These are phyloP conservation scores for Chydorus sphaericus DNA, from an alignment of 2,888 invertebrate species.

Conservation along the genomic window DNA sequence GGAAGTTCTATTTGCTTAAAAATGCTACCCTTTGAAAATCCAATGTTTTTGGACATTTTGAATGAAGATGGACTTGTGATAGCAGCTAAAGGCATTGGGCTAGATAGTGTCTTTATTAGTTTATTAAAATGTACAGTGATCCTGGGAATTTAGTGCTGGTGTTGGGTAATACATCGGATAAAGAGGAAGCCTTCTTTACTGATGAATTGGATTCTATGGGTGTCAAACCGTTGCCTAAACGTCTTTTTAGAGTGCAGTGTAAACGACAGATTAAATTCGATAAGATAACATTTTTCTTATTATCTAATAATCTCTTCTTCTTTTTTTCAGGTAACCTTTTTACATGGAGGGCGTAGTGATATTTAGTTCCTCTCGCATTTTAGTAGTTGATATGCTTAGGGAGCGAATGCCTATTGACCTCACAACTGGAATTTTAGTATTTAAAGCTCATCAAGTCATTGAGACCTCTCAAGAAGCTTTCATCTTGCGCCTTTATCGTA, in stretches of 20 bases:
- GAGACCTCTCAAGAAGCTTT: conserved; percentile 69
- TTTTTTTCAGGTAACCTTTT: conserved; percentile 35
- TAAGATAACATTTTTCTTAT: too few species aligned
- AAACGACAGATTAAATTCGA: conserved; percentile 42
- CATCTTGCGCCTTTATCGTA: conserved; percentile 75
- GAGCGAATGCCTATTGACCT: conserved; percentile 73
- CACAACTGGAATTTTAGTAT: conserved; percentile 79
- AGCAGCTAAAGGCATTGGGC: conserved; percentile 65
- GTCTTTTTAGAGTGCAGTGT: conserved; percentile 38
- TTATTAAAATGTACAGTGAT: conserved; percentile 69
- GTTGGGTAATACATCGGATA: conserved; percentile 61
- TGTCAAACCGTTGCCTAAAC: conserved; percentile 36
- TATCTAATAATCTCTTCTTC: too few species aligned
- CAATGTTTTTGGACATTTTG: conserved; percentile 76
- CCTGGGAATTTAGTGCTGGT: conserved; percentile 78
- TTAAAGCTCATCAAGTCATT: conserved; percentile 72
- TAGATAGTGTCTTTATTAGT: conserved; percentile 60
- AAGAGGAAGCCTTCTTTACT: conserved; percentile 70
- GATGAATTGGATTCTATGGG: conserved; percentile 45
- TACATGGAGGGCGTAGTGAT: conserved; percentile 88
- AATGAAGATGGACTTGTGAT: conserved; percentile 75
- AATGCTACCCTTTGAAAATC: conserved; percentile 77
- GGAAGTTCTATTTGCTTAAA: conserved; percentile 21
- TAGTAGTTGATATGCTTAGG: conserved; percentile 90
- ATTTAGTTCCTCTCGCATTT: conserved; percentile 82